These are phyloP conservation scores for Polyommatus icarus DNA, from an alignment of 2,888 invertebrate genomes.

Conservation along the genomic window DNA sequence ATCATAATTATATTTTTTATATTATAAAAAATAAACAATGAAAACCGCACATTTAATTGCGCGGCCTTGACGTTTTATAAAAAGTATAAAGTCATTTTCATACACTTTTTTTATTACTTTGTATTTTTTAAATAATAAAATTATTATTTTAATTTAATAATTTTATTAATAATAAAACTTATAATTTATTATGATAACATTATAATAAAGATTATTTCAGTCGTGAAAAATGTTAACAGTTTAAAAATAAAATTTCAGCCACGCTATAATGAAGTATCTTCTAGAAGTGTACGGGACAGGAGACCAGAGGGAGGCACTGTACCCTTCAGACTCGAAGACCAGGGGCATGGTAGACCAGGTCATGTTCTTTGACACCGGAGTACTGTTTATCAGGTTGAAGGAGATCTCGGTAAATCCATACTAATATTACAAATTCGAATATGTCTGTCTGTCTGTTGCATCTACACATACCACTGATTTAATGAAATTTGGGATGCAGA, in stretches of 20 bases:
- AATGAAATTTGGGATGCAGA: no score
- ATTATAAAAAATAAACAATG: background rate
- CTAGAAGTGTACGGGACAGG: conserved; percentile 49
- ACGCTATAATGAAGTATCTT: conserved; percentile 57
- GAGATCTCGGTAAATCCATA: conserved; percentile 49
- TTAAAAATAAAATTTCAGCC: conserved; percentile 45
- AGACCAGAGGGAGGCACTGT: conserved; percentile 46
- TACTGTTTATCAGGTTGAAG: conserved; percentile 52
- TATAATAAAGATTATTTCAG: background rate
- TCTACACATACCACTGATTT: no score
- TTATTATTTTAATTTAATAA: no score
- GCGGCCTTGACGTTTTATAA: background rate
- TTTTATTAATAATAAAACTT: no score
- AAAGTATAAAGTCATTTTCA: background rate
- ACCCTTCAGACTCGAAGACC: conserved; percentile 51
- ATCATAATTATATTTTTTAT: no score
- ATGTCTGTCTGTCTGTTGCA: no score
- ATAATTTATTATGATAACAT: no score
- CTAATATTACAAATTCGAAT: no score
- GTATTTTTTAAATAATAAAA: no score
- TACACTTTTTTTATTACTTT: no score
- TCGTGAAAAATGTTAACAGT: background rate
- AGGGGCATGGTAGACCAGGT: conserved; percentile 52
- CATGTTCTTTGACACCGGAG: conserved; percentile 54
- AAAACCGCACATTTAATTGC: background rate